Conservation (phyloP, 1,140 invertebrate species). For the Cryptotermes secundus region DNA sequence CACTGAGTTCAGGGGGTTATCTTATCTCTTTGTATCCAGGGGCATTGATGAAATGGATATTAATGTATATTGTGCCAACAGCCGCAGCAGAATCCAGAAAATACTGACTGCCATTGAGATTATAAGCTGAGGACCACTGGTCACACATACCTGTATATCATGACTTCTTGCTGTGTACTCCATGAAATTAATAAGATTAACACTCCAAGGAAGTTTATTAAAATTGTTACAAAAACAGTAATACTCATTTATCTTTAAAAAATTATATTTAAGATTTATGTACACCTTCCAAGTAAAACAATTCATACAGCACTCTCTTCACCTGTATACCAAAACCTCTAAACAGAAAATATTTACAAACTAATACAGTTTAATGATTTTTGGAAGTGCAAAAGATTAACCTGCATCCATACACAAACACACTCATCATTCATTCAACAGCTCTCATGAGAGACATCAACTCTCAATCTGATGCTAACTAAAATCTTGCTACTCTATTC, state of each 20-base stretch:
- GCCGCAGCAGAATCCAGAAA: no score
- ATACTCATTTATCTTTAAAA: background rate
- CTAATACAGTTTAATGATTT: background rate
- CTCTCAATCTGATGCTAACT: background rate
- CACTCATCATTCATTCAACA: background rate
- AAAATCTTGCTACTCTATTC: background rate
- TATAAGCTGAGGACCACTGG: no score
- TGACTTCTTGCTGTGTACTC: no score
- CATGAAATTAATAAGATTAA: background rate
- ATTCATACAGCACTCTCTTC: background rate
- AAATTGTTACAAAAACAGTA: background rate
- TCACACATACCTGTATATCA: no score
- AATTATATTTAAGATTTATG: background rate
- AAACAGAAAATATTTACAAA: background rate
- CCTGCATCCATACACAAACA: background rate
- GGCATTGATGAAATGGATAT: no score
- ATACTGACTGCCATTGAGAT: no score
- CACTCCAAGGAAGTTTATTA: background rate
- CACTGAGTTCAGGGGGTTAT: no score
- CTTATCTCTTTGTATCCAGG: no score
- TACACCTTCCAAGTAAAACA: slow-evolving; percentile 17
- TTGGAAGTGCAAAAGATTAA: background rate
- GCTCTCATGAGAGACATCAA: background rate
- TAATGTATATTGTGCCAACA: no score
- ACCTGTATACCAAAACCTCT: background rate